A percentile compares a stretch with the other conserved stretches of the same genome.
Evolutionary conservation across 2,888 invertebrate species (phyloP).

Genomic region (Pristionchus fissidentatus): DNA sequence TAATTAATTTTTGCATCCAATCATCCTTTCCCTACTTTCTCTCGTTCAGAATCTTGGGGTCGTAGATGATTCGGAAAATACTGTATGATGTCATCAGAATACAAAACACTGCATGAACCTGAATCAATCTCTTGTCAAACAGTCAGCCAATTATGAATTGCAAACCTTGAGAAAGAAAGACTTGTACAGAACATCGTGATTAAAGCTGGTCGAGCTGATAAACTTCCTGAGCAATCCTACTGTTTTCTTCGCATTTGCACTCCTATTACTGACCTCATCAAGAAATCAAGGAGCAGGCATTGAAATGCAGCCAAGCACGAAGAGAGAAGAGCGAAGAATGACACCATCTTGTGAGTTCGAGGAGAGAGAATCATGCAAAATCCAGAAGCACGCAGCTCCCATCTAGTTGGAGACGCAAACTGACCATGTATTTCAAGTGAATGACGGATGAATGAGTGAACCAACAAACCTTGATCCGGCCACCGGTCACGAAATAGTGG

Average conservation of each 20-base stretch:
- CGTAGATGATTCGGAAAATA: conserved; percentile 10
- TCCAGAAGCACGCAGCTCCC: conserved; percentile 20
- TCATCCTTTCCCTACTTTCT: background rate
- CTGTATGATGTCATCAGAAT: background rate
- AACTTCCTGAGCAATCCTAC: conserved; percentile 2
- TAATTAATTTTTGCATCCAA: background rate
- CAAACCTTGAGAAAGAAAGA: background rate
- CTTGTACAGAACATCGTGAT: conserved; percentile 6
- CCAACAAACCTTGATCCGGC: conserved; percentile 28
- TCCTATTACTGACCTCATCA: background rate
- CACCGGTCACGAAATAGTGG: conserved; percentile 40
- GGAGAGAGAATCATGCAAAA: background rate
- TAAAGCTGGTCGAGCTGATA: background rate
- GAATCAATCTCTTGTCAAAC: background rate
- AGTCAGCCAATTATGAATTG: too few relatives aligned
- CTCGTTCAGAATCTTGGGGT: background rate
- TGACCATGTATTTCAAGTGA: background rate
- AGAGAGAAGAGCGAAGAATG: background rate
- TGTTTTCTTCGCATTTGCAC: background rate
- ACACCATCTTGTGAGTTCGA: background rate
- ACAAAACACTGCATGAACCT: background rate
- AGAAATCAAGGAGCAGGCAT: background rate
- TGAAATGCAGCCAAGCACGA: background rate
- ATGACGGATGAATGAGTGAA: background rate
- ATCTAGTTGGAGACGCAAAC: background rate